Evolutionary conservation across 2,113 vertebrate species (phyloP).

Genomic region (Nothoprocta pentlandii): DNA sequence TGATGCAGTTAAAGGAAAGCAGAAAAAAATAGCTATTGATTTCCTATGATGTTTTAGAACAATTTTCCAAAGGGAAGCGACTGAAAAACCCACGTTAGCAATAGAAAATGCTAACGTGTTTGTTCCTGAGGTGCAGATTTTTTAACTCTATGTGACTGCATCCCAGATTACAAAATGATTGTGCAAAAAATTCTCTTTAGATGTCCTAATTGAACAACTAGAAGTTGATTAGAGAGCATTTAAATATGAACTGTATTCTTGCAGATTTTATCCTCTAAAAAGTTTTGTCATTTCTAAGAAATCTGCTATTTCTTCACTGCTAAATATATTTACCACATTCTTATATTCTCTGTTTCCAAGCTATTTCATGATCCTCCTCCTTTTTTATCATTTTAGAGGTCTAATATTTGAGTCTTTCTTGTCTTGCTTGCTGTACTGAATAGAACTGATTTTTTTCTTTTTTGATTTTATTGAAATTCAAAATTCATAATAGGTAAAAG

Average conservation of each 20-base stretch:
- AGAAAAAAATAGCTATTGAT: slow-evolving; percentile 54
- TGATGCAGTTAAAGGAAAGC: slow-evolving; percentile 38
- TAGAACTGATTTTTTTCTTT: neutral
- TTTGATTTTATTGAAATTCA: neutral
- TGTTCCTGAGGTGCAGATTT: neutral
- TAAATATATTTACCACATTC: neutral
- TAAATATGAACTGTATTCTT: neutral
- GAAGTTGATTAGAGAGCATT: neutral
- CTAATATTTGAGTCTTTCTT: neutral
- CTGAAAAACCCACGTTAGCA: neutral
- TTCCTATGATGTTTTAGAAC: slow-evolving; percentile 49
- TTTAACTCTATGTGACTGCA: neutral
- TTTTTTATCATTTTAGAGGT: neutral
- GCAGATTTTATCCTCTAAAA: neutral
- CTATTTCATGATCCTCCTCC: neutral
- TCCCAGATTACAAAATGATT: neutral
- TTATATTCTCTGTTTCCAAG: neutral
- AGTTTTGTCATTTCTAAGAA: neutral
- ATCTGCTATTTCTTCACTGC: neutral
- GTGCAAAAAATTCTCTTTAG: neutral
- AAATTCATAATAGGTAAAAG: neutral
- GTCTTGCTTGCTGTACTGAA: neutral
- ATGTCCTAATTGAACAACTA: neutral
- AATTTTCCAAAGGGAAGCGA: slow-evolving; percentile 12
- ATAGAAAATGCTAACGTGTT: neutral